Evolutionary conservation across 2,888 invertebrate species (phyloP).

Genomic region (Sesia apiformis): DNA sequence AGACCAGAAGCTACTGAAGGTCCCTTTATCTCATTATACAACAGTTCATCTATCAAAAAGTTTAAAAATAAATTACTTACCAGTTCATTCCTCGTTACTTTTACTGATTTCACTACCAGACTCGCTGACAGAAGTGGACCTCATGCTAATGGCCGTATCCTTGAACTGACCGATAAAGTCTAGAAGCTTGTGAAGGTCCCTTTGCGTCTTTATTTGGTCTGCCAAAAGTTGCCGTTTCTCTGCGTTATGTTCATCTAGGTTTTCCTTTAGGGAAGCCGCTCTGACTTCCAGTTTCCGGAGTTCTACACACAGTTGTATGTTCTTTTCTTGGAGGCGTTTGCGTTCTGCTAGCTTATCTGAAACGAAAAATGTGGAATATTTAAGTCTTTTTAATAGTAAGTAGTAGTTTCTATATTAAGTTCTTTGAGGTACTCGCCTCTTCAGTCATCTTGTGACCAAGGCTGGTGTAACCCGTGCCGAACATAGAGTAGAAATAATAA

Average conservation of each 20-base stretch:
- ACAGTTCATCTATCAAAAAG: conserved; percentile 20
- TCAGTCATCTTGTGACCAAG: too few relatives aligned
- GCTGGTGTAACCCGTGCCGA: too few relatives aligned
- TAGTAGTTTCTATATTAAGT: too few relatives aligned
- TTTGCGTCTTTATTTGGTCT: conserved; percentile 63
- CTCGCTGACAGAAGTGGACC: conserved; percentile 54
- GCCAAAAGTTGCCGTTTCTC: conserved; percentile 61
- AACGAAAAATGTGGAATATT: conserved; percentile 5
- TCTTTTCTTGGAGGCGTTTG: conserved; percentile 58
- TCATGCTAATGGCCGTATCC: conserved; percentile 55
- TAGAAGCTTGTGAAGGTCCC: conserved; percentile 62
- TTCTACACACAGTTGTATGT: conserved; percentile 59
- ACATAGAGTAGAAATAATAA: too few relatives aligned
- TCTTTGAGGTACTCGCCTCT: too few relatives aligned
- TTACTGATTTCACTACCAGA: conserved; percentile 54
- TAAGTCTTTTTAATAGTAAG: too few relatives aligned
- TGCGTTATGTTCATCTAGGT: conserved; percentile 59
- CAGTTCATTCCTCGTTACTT: conserved; percentile 56
- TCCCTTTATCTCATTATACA: conserved; percentile 64
- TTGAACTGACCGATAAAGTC: conserved; percentile 69
- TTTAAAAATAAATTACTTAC: too few relatives aligned
- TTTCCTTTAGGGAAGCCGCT: conserved; percentile 57
- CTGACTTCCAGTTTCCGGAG: conserved; percentile 58
- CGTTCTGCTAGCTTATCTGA: conserved; percentile 62
- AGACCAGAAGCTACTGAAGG: conserved; percentile 64